phyloP scores from a whole-genome alignment of 1,140 invertebrate species.

The Papilio helenus region DNA sequence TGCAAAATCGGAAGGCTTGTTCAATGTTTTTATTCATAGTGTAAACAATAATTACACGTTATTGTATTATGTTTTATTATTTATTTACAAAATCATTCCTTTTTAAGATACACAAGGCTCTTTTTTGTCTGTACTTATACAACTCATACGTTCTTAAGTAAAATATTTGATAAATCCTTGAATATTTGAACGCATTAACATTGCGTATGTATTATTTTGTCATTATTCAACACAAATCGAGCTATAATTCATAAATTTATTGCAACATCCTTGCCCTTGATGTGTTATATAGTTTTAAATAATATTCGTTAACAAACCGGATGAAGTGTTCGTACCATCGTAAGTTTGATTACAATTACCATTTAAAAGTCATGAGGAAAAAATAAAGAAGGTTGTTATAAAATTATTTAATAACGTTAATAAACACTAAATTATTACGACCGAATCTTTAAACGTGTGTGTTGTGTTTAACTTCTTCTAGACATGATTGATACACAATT shows the following conservation, averaged over 20 bases:
- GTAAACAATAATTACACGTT: background rate
- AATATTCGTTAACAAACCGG: constrained; percentile 28
- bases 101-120: background rate
- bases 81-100: background rate
- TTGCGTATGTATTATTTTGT: constrained; percentile 2
- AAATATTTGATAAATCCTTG: constrained; percentile 9
- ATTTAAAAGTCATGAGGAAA: constrained; percentile 36
- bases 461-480: background rate
- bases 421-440: background rate
- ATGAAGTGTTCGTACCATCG: background rate
- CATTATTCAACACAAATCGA: constrained; percentile 23
- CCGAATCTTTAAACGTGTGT: background rate
- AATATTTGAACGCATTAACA: background rate
- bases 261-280: constrained; percentile 25
- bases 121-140: background rate
- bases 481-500: no score
- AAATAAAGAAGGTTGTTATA: constrained; percentile 14
- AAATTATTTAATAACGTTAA: constrained; percentile 22
- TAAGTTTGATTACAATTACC: constrained; percentile 34
- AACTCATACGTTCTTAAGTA: background rate
- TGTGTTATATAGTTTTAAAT: background rate
- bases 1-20: background rate
- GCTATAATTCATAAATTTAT: constrained; percentile 21
- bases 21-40: background rate
- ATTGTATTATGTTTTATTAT: no score